Percentiles rank a stretch among this genome's conserved stretches.
These are phyloP conservation scores for Clarias fuscus DNA, from an alignment of 2,797 vertebrate species.

Conservation along the genomic window DNA sequence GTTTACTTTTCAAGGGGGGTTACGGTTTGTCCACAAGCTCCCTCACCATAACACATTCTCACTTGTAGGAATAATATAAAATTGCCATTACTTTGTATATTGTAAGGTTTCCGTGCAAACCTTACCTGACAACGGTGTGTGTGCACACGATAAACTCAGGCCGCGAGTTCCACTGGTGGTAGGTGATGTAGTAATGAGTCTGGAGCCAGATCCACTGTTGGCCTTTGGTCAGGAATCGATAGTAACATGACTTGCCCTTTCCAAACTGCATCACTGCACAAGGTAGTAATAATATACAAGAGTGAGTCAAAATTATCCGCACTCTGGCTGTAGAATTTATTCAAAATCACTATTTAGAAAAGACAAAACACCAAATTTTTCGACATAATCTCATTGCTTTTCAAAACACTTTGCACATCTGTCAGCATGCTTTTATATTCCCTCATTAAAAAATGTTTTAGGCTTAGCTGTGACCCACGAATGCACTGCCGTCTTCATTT, in stretches of 20 bases:
- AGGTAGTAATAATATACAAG: background rate
- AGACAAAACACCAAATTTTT: too few species aligned
- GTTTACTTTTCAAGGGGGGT: too few species aligned
- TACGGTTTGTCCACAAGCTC: background rate
- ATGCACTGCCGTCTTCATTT: too few species aligned
- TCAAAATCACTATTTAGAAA: too few species aligned
- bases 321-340: too few species aligned
- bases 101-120: background rate
- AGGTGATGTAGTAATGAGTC: conserved; percentile 98
- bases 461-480: too few species aligned
- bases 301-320: too few species aligned
- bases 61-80: background rate
- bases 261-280: conserved; percentile 95
- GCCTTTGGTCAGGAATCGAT: conserved; percentile 97
- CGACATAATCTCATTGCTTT: too few species aligned
- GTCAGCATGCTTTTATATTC: too few species aligned
- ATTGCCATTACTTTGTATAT: background rate
- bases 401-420: too few species aligned
- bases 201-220: conserved; percentile 99
- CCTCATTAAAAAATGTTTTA: too few species aligned
- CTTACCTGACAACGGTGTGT: conserved; percentile 95
- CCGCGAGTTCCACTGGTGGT: conserved; percentile 98
- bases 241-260: conserved; percentile 98
- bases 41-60: background rate
- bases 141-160: conserved; percentile 98